phyloP scores from a whole-genome alignment of 2,113 vertebrate genomes.

The Mustela lutreola region DNA sequence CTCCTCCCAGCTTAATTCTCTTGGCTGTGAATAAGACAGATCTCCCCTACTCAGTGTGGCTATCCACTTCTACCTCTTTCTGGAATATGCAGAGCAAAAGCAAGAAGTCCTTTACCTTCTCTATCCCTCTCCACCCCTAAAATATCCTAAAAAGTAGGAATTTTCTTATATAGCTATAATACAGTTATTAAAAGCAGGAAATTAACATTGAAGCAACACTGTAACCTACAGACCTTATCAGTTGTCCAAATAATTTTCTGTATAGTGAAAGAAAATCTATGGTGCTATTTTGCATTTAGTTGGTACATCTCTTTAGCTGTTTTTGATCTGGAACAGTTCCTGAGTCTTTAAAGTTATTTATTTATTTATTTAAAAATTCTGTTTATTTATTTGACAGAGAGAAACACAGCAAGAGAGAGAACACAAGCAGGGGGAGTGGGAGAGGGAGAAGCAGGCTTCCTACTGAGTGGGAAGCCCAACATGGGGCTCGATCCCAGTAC shows the following conservation, averaged over 20 bases:
- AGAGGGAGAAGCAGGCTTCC: too few relatives aligned
- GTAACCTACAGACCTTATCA: not conserved
- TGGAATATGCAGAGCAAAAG: not conserved
- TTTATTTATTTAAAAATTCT: not conserved
- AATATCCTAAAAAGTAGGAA: not conserved
- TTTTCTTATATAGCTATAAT: not conserved
- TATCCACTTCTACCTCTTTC: not conserved
- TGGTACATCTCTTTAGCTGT: not conserved
- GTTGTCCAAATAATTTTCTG: not conserved
- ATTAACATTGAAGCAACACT: not conserved
- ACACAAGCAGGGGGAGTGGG: too few relatives aligned
- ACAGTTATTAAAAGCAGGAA: not conserved
- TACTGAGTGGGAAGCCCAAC: too few relatives aligned
- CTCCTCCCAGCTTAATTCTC: not conserved
- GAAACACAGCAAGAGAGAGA: too few relatives aligned
- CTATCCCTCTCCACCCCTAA: not conserved
- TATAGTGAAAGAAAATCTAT: not conserved
- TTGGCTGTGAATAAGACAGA: constrained; percentile 12
- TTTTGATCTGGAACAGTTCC: not conserved
- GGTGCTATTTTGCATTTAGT: not conserved
- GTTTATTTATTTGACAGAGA: too few relatives aligned
- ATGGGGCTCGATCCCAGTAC: too few relatives aligned
- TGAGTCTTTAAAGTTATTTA: constrained; percentile 22
- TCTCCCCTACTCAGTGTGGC: not conserved
- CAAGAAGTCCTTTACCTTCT: not conserved